Base-by-base conservation (phyloP, 1,140 invertebrate genomes). In the Copidosoma floridanum region DNA sequence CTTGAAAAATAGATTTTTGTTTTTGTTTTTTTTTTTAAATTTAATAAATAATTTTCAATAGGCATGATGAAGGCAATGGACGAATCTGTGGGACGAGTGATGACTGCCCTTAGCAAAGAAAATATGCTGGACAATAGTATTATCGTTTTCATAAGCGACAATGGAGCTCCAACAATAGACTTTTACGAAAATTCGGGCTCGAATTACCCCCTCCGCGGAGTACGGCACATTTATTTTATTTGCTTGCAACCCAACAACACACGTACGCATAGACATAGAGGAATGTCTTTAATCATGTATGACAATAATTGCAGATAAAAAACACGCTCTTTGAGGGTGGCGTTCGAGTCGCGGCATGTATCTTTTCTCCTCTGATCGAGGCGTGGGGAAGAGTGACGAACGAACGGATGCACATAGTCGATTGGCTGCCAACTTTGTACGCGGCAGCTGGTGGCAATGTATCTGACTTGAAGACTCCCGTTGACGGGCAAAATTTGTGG, bases 341-440 rank as follows among this genome's bases (percentile, higher is more conserved):
- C 0, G 79, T 89, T 1, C 72, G 88, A 38, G 85, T 82, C 6
- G 78, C 78, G 2, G 86, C 86, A 0, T 85, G 89, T 57, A 71
- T 85, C 16, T 85, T 81, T 68, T 84, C 83, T 40, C 78, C 81
- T 2, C 65, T 83, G 41, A 74, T 85, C 38, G 71, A 77, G 40
- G 73, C 84, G 21, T 67, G 68, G 0, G 72, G 73, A n/a, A 65
- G 83, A 51, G 79, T 89, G 1, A 83, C 82, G 2, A 76, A 81
- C 47, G 74, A 88, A 32, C 69, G 90, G 44, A 82, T 90, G 58
- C 88, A 90, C 65, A 82, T 91, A 12, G 83, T 82, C 52, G 90
- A 92, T 74, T 91, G 89, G 89, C 68, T 92, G 29, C 89, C 90
- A 0, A 89, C 89, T 0, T 62, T 89, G 0, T 84, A 79, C 40